Conservation (phyloP, 2,113 vertebrate genomes). For the Helogale parvula region DNA sequence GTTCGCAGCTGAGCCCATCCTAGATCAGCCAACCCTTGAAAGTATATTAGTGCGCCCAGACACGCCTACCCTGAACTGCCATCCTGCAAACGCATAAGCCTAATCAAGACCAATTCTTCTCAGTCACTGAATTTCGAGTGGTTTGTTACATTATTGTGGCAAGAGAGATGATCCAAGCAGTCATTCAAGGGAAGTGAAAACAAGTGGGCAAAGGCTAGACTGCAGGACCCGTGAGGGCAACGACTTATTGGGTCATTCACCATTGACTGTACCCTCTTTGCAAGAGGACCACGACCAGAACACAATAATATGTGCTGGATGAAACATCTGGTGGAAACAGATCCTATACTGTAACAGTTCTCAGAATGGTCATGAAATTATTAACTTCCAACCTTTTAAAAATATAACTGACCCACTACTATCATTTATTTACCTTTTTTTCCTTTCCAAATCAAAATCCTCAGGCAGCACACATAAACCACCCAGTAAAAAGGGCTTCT, state of each 20-base stretch:
- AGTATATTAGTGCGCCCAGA: not conserved
- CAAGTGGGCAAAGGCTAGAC: not conserved
- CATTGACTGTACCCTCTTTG: not conserved
- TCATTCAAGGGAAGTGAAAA: not conserved
- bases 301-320: not conserved
- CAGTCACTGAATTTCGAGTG: not conserved
- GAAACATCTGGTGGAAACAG: not conserved
- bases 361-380: not conserved
- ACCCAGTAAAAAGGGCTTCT: constrained; percentile 43
- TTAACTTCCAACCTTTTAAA: constrained; percentile 40
- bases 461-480: constrained; percentile 16
- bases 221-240: too few species aligned
- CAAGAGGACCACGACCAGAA: not conserved
- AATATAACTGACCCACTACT: not conserved
- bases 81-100: not conserved
- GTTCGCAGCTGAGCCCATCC: not conserved
- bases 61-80: not conserved
- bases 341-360: not conserved
- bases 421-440: not conserved
- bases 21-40: not conserved
- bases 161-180: not conserved
- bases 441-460: constrained; percentile 23
- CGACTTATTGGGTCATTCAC: not conserved
- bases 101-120: not conserved
- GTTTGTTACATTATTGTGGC: not conserved